Evolutionary conservation across 1,140 invertebrate genomes (phyloP), one percentile per base, ranked within the genome.

Genomic region (Carposina sasakii): DNA sequence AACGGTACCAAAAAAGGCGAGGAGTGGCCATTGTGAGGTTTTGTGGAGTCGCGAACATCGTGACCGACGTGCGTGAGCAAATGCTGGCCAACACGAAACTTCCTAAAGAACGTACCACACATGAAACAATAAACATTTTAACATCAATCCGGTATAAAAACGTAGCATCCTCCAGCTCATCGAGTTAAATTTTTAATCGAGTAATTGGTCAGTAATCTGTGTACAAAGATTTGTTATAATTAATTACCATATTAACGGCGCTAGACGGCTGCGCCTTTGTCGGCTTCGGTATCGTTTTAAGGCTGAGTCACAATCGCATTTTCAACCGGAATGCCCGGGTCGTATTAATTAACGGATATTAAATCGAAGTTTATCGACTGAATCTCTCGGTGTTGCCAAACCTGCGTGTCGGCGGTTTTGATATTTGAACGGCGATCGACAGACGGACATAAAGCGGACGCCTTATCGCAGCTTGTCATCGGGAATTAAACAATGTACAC

Each of bases 291-390:
- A 72, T 76, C 72, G 63, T 55, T 67, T 73, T 73, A 72, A 64
- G 62, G 67, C 69, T 79, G 76, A 76, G 57, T 81, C 76, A 76
- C 67, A 72, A 62, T 64, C 72, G 66, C 70, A 77, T 68, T 73
- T 71, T 73, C 60, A 64, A 55, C 56, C 68, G 67, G 76, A 76
- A 83, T 77, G 67, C 68, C 71, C 69, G 72, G 67, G 61, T 72
- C 60, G 74, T 75, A 79, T 83, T 81, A 79, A 79, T 83, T 83
- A 83, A 83, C 77, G 74, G 69, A 75, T 79, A 79, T 83, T 77
- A 79, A 82, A 82, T 76, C 64, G 69, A 72, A 81, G 66, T 79
- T 83, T 81, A 83, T 81, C 77, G 73, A 57, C 54, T 57, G 57
- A 63, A 81, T 81, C 76, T n/a, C n/a, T 81, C 67, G 67, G 69